A percentile compares a stretch with the other conserved stretches of the same genome.
These are phyloP conservation scores for Diadegma fenestrale DNA, from an alignment of 2,888 invertebrate species.

Conservation along the genomic window DNA sequence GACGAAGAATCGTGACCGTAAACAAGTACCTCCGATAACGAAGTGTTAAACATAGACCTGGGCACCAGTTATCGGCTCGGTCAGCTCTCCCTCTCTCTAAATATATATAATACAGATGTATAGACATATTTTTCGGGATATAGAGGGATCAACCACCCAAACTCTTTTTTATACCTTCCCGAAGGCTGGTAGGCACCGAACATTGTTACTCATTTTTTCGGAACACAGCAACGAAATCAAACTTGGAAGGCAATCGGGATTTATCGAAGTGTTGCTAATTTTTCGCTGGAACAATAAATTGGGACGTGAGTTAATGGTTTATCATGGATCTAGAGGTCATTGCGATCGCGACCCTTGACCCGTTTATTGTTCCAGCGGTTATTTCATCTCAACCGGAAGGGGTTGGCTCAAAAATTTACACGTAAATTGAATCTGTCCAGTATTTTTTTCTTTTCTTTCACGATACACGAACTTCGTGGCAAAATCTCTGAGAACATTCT, in stretches of 20 bases:
- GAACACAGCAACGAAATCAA: not conserved
- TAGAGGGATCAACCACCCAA: slow-evolving; percentile 13
- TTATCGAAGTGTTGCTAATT: not conserved
- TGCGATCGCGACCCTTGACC: not conserved
- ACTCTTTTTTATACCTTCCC: not conserved
- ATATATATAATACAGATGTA: not conserved
- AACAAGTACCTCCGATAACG: slow-evolving; percentile 68
- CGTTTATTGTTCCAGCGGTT: not conserved
- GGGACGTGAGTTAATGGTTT: not conserved
- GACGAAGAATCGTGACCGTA: slow-evolving; percentile 70
- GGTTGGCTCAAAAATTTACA: slow-evolving; percentile 59
- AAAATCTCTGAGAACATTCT: slow-evolving; percentile 28
- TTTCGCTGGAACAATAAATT: not conserved
- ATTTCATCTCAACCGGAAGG: slow-evolving; percentile 4
- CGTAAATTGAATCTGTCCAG: slow-evolving; percentile 65
- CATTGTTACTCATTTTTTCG: not conserved
- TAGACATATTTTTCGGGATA: not conserved
- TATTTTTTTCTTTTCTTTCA: slow-evolving; percentile 10
- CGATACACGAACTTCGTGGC: slow-evolving; percentile 40
- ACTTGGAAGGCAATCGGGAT: not conserved
- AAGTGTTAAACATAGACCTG: slow-evolving; percentile 66
- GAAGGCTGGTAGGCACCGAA: not conserved
- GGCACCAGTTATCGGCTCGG: slow-evolving; percentile 58
- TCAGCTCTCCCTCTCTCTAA: slow-evolving; percentile 19
- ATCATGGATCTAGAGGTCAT: not conserved